Evolutionary conservation across 2,888 invertebrate species (phyloP).

Genomic region (Parelbella ahira): DNA sequence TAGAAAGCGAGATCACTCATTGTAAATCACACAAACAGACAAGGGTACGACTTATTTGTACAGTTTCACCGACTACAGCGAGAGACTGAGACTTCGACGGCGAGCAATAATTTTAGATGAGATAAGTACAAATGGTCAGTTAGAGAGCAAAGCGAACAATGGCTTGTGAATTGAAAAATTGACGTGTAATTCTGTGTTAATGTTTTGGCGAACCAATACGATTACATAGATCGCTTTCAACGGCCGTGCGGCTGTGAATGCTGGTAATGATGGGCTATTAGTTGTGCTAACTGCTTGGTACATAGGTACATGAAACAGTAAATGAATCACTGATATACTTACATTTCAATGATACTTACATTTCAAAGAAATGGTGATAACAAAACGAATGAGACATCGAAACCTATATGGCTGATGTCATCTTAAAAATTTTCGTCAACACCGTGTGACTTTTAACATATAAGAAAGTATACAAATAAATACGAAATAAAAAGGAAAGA

Average conservation of each 20-base stretch:
- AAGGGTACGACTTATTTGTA: constrained; percentile 35
- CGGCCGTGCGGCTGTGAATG: constrained; percentile 25
- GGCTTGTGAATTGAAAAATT: constrained; percentile 51
- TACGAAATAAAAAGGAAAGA: too few relatives aligned
- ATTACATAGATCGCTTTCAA: constrained; percentile 40
- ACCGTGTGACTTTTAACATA: too few relatives aligned
- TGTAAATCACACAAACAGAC: constrained; percentile 35
- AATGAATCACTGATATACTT: too few relatives aligned
- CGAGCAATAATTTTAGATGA: constrained; percentile 55
- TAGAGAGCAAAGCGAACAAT: constrained; percentile 50
- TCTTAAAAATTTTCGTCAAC: too few relatives aligned
- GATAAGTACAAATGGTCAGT: constrained; percentile 50
- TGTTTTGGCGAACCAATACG: constrained; percentile 27
- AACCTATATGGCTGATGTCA: too few relatives aligned
- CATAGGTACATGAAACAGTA: background rate
- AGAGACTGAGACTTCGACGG: constrained; percentile 39
- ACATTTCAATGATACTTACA: too few relatives aligned
- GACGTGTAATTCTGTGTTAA: constrained; percentile 50
- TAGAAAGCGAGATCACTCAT: constrained; percentile 44
- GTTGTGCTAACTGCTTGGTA: background rate
- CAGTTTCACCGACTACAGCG: constrained; percentile 51
- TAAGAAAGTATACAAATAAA: too few relatives aligned
- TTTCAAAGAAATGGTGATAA: too few relatives aligned
- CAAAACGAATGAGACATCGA: too few relatives aligned
- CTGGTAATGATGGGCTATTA: constrained; percentile 12